Percentiles rank a stretch among this genome's conserved stretches.
These are phyloP conservation scores for Trileptium ribeirensis DNA, from an alignment of 2,888 invertebrate species.

Conservation along the genomic window DNA sequence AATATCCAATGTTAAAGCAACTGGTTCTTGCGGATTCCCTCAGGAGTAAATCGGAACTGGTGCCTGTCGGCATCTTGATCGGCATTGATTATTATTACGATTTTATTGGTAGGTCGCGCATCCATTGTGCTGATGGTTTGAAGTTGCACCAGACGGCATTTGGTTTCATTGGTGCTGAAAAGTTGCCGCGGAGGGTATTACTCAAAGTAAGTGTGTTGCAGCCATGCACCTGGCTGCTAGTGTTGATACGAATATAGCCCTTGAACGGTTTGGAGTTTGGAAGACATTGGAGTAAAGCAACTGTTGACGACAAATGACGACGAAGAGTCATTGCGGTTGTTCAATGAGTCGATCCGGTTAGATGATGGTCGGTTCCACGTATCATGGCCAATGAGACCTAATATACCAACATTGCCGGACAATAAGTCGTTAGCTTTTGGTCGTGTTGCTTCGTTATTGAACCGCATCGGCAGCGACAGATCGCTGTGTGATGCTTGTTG, in stretches of 20 bases:
- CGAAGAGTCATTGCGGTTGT: background rate
- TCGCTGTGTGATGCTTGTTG: conserved; percentile 16
- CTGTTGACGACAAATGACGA: background rate
- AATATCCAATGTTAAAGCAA: background rate
- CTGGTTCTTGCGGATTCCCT: background rate
- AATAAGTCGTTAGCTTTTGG: background rate
- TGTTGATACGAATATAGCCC: background rate
- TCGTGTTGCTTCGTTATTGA: background rate
- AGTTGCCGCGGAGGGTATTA: background rate
- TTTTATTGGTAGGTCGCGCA: background rate
- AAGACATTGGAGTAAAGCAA: background rate
- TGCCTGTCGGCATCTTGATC: background rate
- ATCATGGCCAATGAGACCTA: background rate
- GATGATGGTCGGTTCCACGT: background rate
- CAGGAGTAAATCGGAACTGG: background rate
- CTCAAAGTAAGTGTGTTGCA: background rate
- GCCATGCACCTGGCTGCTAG: background rate
- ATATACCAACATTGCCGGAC: background rate
- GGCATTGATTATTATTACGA: background rate
- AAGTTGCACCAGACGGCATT: background rate
- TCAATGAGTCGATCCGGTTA: background rate
- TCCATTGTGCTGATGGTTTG: background rate
- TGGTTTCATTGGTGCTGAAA: background rate
- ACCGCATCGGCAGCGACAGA: background rate
- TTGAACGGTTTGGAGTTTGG: background rate